Conservation (phyloP, 2,113 vertebrate species). For the Ceyx margarethae region DNA sequence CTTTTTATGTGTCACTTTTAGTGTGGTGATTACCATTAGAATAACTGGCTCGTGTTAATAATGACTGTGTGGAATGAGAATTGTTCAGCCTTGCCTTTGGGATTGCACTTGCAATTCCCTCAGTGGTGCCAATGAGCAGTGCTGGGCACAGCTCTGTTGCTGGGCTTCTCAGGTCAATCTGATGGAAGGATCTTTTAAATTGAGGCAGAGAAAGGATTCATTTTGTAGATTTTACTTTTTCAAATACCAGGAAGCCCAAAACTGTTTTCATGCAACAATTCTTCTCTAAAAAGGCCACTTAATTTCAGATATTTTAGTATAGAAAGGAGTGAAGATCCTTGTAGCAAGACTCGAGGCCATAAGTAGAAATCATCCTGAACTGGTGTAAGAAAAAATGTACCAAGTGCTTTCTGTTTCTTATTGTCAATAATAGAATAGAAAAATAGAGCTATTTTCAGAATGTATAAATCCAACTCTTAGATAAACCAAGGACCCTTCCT, state of each 20-base stretch:
- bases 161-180: fast-evolving
- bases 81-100: neutral
- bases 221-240: neutral
- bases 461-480: neutral
- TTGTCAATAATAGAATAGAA: neutral
- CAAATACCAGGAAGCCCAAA: neutral
- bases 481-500: neutral
- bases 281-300: neutral
- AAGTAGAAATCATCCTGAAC: conserved; percentile 21
- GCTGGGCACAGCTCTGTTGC: neutral
- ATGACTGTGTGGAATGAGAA: neutral
- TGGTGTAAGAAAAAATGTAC: neutral
- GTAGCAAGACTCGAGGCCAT: neutral
- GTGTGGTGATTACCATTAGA: neutral
- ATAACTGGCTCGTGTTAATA: neutral
- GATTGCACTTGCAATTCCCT: neutral
- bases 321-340: neutral
- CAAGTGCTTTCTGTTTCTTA: conserved; percentile 28
- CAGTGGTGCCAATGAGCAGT: neutral
- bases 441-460: neutral
- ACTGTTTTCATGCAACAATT: neutral
- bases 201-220: fast-evolving
- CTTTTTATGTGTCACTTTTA: neutral
- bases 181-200: neutral
- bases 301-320: neutral